A percentile compares a stretch with the other conserved stretches of the same genome.
These are phyloP conservation scores for Sarcophaga bullata DNA, from an alignment of 1,140 invertebrate species.

Conservation along the genomic window DNA sequence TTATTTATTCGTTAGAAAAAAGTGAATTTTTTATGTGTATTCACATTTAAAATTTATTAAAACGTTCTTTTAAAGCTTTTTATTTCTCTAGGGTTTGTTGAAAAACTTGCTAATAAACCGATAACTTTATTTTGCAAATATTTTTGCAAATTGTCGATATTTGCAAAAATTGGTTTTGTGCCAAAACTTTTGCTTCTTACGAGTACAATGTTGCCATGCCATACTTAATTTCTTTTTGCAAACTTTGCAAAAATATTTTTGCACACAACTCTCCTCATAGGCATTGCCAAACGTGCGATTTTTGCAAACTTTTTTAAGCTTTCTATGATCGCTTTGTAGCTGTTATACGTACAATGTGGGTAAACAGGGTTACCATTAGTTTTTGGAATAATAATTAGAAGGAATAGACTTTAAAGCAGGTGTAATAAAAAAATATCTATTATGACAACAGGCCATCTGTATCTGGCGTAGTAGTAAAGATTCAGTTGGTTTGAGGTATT, in stretches of 20 bases:
- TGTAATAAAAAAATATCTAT: too few species aligned
- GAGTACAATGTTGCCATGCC: too few species aligned
- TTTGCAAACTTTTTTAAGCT: slow-evolving; percentile 7
- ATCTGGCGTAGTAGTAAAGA: too few species aligned
- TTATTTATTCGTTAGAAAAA: not conserved
- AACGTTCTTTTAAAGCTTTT: too few species aligned
- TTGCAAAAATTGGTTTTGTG: not conserved
- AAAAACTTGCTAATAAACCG: not conserved
- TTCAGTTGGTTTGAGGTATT: too few species aligned
- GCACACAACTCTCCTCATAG: not conserved
- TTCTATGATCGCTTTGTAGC: not conserved
- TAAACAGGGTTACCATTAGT: too few species aligned
- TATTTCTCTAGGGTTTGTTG: not conserved
- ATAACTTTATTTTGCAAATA: not conserved
- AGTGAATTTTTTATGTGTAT: too few species aligned
- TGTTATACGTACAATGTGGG: not conserved
- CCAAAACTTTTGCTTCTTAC: not conserved
- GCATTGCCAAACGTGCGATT: not conserved
- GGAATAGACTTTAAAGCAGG: too few species aligned
- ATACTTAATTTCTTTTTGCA: not conserved
- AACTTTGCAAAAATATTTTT: not conserved
- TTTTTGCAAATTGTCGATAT: not conserved
- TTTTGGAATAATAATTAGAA: too few species aligned
- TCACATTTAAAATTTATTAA: too few species aligned
- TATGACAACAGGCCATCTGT: too few species aligned